These are phyloP conservation scores for Gerosis bhagava DNA, from an alignment of 2,888 invertebrate species.

Conservation along the genomic window DNA sequence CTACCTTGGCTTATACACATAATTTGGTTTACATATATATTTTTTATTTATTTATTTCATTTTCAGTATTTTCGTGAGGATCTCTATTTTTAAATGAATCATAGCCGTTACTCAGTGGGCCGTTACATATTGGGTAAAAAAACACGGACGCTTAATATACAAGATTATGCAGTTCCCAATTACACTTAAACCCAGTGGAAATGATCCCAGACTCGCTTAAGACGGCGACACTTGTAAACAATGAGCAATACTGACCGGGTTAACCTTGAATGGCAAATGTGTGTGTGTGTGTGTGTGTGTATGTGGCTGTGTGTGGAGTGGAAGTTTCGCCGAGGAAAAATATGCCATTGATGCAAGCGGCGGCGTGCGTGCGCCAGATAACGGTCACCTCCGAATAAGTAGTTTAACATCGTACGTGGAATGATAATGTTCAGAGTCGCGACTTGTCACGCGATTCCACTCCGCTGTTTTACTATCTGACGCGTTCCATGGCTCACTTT, in stretches of 20 bases:
- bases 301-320: no score
- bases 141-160: no score
- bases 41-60: no score
- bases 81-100: no score
- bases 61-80: no score
- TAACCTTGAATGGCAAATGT: slow-evolving; percentile 79
- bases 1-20: no score
- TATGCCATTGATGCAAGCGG: slow-evolving; percentile 77
- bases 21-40: no score
- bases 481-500: slow-evolving; percentile 61
- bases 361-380: slow-evolving; percentile 74
- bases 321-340: slow-evolving; percentile 77
- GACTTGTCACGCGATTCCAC: slow-evolving; percentile 62
- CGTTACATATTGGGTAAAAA: no score
- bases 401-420: slow-evolving; percentile 76
- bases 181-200: no score
- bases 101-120: no score
- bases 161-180: no score
- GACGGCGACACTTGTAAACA: slow-evolving; percentile 58
- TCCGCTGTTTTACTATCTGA: slow-evolving; percentile 38
- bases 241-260: slow-evolving; percentile 77
- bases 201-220: slow-evolving; percentile 12
- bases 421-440: slow-evolving; percentile 71
- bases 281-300: no score
- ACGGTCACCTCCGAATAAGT: slow-evolving; percentile 79